Evolutionary conservation across 2,888 invertebrate species (phyloP).

Genomic region (Cheiracanthium punctorium): DNA sequence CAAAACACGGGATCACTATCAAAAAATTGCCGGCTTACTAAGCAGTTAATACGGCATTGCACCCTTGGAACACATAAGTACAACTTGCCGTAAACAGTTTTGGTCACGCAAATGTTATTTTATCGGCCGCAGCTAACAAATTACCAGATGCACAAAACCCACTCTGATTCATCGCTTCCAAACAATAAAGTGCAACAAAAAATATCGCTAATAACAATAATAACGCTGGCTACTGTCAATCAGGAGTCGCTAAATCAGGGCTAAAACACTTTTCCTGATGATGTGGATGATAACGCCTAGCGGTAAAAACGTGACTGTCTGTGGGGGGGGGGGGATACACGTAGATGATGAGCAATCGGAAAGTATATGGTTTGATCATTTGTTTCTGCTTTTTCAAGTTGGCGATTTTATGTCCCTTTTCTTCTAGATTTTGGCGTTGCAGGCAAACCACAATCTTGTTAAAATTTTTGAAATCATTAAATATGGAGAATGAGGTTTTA

Average conservation of each 20-base stretch:
- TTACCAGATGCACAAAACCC: not conserved
- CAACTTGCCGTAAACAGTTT: not conserved
- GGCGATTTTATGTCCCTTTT: too few species aligned
- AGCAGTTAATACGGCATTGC: not conserved
- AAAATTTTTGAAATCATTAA: too few species aligned
- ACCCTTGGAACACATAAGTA: not conserved
- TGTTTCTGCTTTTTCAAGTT: not conserved
- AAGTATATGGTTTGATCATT: constrained; percentile 11
- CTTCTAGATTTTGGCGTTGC: too few species aligned
- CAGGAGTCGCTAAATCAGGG: constrained; percentile 54
- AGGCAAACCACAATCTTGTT: too few species aligned
- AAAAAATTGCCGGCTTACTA: not conserved
- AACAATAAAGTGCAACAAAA: constrained; percentile 29
- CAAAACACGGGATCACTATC: too few species aligned
- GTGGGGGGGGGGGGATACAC: not conserved
- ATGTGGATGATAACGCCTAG: constrained; percentile 31
- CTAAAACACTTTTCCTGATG: constrained; percentile 52
- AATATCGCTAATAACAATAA: constrained; percentile 51
- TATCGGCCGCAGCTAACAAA: not conserved
- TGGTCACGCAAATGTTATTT: constrained; percentile 16
- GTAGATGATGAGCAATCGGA: constrained; percentile 26
- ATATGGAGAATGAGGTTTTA: too few species aligned
- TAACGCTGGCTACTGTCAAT: constrained; percentile 44
- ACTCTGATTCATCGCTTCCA: constrained; percentile 33
- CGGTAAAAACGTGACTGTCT: constrained; percentile 32